Evolutionary conservation across 2,113 vertebrate species (phyloP).

Genomic region (Glaucomys volans): DNA sequence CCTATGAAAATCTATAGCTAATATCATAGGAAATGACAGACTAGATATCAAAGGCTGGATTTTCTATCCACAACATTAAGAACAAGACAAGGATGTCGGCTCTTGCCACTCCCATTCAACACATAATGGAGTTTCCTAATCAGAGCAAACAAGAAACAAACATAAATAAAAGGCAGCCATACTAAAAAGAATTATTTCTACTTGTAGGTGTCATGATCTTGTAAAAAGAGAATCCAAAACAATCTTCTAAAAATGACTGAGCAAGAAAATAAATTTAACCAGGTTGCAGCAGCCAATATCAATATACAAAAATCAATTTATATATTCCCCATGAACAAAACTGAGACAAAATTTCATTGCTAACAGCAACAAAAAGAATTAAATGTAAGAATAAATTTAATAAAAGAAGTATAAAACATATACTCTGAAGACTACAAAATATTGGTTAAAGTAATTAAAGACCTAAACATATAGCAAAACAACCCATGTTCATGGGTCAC

Average conservation of each 20-base stretch:
- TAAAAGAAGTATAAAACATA: neutral
- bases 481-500: neutral
- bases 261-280: neutral
- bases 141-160: neutral
- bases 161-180: neutral
- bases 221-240: neutral
- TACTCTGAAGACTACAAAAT: neutral
- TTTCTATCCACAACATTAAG: neutral
- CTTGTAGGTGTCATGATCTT: neutral
- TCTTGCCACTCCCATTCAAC: neutral
- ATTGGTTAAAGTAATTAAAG: neutral
- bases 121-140: neutral
- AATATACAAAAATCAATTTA: neutral
- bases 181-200: neutral
- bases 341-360: neutral
- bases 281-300: neutral
- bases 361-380: neutral
- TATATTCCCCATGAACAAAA: neutral
- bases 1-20: neutral
- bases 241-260: neutral
- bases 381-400: neutral
- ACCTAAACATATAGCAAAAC: neutral
- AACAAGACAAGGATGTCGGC: neutral
- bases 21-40: neutral
- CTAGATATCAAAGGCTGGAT: neutral